A percentile compares a stretch with the other conserved stretches of the same genome.
Conservation (phyloP, 2,888 invertebrate species). For the Phyto melanocephala region DNA sequence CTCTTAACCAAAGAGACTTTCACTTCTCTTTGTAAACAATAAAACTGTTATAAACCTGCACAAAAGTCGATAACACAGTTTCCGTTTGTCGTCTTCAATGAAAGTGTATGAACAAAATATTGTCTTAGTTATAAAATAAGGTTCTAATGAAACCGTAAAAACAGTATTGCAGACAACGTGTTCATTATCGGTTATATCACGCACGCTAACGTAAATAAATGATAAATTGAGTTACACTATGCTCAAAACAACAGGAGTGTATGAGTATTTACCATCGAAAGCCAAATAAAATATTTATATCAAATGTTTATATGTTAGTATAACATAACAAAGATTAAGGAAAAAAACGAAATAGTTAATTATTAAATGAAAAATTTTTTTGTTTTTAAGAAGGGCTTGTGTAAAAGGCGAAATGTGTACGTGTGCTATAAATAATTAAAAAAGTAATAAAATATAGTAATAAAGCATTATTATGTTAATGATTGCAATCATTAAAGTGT, state of each 20-base stretch:
- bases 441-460: background rate
- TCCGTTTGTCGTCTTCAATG: conserved; percentile 18
- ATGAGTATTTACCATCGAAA: background rate
- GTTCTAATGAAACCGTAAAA: conserved; percentile 52
- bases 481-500: background rate
- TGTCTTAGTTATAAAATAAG: conserved; percentile 56
- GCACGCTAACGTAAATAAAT: conserved; percentile 15
- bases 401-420: background rate
- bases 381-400: background rate
- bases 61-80: conserved; percentile 32
- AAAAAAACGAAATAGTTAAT: background rate
- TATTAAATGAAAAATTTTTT: background rate
- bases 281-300: background rate
- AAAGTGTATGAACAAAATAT: conserved; percentile 13
- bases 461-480: background rate
- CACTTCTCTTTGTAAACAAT: background rate
- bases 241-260: background rate
- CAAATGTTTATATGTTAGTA: background rate
- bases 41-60: background rate
- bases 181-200: conserved; percentile 54
- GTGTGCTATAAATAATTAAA: conserved; percentile 14
- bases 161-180: conserved; percentile 62
- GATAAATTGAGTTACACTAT: conserved; percentile 8
- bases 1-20: background rate
- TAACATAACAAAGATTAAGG: background rate